A percentile compares a stretch with the other conserved stretches of the same genome.
phyloP scores from a whole-genome alignment of 2,888 invertebrate genomes.

The Nasonia oneida region DNA sequence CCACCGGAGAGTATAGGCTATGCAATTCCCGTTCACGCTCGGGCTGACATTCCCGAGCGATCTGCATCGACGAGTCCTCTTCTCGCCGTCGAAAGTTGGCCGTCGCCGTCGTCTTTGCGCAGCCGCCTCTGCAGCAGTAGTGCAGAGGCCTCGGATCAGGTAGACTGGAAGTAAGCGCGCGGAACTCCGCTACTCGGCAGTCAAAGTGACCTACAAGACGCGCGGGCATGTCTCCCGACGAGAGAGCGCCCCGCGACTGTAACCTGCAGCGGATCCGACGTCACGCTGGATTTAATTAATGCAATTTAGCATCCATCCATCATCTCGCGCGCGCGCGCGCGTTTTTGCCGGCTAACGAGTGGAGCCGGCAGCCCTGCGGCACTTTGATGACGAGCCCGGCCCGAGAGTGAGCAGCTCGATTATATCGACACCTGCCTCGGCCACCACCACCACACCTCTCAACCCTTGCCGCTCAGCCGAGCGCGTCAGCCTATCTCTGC shows the following conservation, averaged over 20 bases:
- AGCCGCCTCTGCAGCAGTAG: background rate
- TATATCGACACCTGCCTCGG: conserved; percentile 74
- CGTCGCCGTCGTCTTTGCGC: background rate
- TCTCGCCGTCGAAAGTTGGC: conserved; percentile 1
- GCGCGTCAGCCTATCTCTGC: background rate
- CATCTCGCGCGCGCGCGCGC: conserved; percentile 72
- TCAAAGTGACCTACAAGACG: conserved; percentile 6
- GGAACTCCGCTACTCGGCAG: background rate
- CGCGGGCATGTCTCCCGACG: background rate
- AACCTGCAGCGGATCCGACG: conserved; percentile 57
- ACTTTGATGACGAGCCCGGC: conserved; percentile 72
- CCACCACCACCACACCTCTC: conserved; percentile 55
- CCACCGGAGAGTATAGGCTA: background rate
- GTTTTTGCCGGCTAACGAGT: conserved; percentile 77
- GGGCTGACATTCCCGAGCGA: background rate
- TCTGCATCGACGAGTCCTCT: background rate
- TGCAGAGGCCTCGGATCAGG: background rate
- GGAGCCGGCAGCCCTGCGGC: conserved; percentile 65
- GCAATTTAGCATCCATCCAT: conserved; percentile 79
- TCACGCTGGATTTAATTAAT: conserved; percentile 79
- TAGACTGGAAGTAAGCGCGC: conserved; percentile 16
- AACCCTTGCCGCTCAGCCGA: background rate
- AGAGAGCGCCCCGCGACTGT: background rate
- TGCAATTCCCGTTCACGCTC: conserved; percentile 9
- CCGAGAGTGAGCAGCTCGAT: conserved; percentile 64